Conservation (phyloP, 2,113 vertebrate genomes). For the Takifugu bimaculatus region DNA sequence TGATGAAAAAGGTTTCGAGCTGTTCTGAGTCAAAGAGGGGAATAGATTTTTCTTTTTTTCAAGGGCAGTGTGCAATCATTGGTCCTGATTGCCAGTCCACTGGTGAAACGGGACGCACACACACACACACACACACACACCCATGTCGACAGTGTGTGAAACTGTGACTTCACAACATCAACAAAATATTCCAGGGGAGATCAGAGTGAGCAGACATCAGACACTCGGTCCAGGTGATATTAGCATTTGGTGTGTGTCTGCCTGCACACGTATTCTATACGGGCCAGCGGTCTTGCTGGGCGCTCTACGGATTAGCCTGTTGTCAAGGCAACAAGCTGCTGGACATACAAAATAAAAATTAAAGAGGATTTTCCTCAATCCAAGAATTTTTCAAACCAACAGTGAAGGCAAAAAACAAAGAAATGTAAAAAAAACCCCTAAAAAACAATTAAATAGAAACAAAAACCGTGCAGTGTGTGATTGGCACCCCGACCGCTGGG, state of each 20-base stretch:
- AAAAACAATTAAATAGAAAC: too few relatives aligned
- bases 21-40: constrained; percentile 63
- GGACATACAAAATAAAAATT: constrained; percentile 16
- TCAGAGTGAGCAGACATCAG: constrained; percentile 58
- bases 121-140: constrained; percentile 11
- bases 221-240: constrained; percentile 52
- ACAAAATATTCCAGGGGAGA: constrained; percentile 58
- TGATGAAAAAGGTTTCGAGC: constrained; percentile 49
- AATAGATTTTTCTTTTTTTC: constrained; percentile 54
- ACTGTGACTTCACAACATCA: constrained; percentile 59
- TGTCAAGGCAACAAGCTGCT: constrained; percentile 48
- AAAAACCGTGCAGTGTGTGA: too few relatives aligned
- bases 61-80: constrained; percentile 62
- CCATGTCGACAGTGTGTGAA: constrained; percentile 5
- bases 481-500: too few relatives aligned
- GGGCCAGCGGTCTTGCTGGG: constrained; percentile 28
- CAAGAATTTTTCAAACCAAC: constrained; percentile 20
- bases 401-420: too few relatives aligned
- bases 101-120: constrained; percentile 38
- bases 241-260: constrained; percentile 47
- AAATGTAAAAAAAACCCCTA: too few relatives aligned
- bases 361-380: not conserved
- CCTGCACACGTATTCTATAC: constrained; percentile 1
- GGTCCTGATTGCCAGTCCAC: constrained; percentile 58
- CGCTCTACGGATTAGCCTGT: constrained; percentile 41